Conservation (phyloP, 2,113 vertebrate species). For the Tapirus terrestris region DNA sequence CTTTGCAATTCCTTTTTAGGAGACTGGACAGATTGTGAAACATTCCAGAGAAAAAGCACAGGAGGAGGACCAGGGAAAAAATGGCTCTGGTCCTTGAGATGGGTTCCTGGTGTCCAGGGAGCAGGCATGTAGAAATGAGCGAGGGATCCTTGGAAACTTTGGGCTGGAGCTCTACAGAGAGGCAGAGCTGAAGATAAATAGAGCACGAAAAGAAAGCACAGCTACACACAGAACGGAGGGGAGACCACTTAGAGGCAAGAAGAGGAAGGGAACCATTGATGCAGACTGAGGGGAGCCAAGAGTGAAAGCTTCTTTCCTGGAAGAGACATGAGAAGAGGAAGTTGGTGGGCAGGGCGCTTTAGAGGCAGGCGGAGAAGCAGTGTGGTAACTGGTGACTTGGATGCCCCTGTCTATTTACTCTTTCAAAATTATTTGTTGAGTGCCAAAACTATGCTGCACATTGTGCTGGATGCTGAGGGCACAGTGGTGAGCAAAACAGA, state of each 20-base stretch:
- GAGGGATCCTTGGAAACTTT: neutral
- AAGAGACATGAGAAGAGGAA: neutral
- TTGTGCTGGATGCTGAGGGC: neutral
- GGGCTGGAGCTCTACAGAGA: neutral
- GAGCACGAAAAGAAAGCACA: neutral
- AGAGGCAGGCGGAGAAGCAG: neutral
- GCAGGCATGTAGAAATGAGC: neutral
- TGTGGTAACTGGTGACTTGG: neutral
- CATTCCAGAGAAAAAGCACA: neutral
- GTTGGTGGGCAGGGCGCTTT: neutral
- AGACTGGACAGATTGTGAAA: neutral
- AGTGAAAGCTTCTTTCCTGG: neutral
- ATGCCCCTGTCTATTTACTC: neutral
- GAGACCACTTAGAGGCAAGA: neutral
- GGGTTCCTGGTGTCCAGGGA: neutral
- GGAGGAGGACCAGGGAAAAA: neutral
- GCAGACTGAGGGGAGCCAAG: neutral
- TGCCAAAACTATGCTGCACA: neutral
- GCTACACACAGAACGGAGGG: neutral
- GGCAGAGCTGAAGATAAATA: neutral
- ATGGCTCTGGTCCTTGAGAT: neutral
- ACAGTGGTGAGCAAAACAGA: neutral
- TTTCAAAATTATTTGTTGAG: neutral
- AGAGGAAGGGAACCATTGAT: neutral
- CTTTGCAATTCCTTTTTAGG: neutral